These are phyloP conservation scores for Tor tambroides DNA, from an alignment of 2,113 vertebrate species.

Conservation along the genomic window DNA sequence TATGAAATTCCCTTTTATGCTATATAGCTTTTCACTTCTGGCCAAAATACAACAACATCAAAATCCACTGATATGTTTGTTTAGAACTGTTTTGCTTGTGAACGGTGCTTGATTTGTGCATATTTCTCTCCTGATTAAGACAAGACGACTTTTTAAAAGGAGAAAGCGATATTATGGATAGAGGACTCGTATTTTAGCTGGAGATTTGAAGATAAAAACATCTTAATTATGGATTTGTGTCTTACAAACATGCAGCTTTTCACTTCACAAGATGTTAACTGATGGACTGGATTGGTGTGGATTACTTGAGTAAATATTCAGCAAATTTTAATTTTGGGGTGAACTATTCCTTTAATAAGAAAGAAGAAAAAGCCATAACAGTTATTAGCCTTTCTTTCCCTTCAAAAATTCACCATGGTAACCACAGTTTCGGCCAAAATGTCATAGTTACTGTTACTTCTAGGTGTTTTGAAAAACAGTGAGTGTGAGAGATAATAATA, in stretches of 20 bases:
- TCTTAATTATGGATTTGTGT: neutral
- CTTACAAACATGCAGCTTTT: neutral
- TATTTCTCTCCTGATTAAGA: neutral
- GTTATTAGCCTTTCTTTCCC: neutral
- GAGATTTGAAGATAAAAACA: neutral
- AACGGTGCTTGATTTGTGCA: neutral
- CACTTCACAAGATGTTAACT: neutral
- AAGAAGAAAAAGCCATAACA: neutral
- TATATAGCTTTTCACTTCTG: neutral
- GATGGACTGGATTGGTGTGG: neutral
- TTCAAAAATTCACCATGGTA: constrained; percentile 9
- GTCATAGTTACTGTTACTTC: neutral
- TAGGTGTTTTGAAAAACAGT: neutral
- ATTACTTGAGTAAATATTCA: neutral
- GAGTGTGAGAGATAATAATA: neutral
- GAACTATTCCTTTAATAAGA: neutral
- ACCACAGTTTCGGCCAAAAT: neutral
- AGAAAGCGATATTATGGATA: neutral
- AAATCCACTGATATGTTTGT: neutral
- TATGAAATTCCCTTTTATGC: neutral
- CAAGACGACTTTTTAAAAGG: neutral
- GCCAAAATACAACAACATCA: neutral
- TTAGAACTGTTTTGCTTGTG: neutral
- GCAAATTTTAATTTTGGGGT: neutral
- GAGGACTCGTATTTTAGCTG: neutral